Evolutionary conservation across 92 coral and sea anemone species (phyloP), one percentile per base, ranked within the genome.

Genomic region (Pocillopora meandrina): DNA sequence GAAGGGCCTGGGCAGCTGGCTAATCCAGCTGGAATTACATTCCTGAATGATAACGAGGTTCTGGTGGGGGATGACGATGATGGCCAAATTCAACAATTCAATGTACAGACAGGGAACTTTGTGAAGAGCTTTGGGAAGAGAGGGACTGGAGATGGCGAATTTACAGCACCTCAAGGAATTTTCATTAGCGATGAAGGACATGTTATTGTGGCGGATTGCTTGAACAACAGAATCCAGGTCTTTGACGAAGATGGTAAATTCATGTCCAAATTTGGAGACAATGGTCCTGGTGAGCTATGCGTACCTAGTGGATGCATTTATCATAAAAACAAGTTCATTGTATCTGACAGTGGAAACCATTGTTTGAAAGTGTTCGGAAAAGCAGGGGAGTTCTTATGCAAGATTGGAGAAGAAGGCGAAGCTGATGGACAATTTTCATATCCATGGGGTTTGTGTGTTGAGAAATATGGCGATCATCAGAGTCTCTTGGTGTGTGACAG

Each of bases 191-290:
- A 70, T 26, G 26, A 82, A 68, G 79, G 79, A 56, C 64, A 33
- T 34, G 57, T 82, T 19, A 55, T 82, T 21, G 86, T 82, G 5
- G 52, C 77, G 33, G 86, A 82, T n/a, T 11, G 1, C 72, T 0
- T 2, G 10, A 65, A 67, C 35, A n/a, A 42, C 59, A 74, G 84
- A 63, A 75, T 80, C 47, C 84, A 66, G 34, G 84, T 80, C 33
- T 80, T 80, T 12, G 42, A 74, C 42, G 42, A 34, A 64, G 84
- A 80, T 69, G 84, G 84, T 64, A 61, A 17, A 10, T 47, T 55
- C n/a, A 35, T 34, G 57, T 67, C 9, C 34, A 67, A 20, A n/a
- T 67, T 67, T 19, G 72, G 72, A 67, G 72, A 67, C 0, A 20
- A 15, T 3, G 72, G 72, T 0, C 34, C 72, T 10, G 72, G 15